Conservation (phyloP, 2,113 vertebrate species). For the Sinocyclocheilus anshuiensis region DNA sequence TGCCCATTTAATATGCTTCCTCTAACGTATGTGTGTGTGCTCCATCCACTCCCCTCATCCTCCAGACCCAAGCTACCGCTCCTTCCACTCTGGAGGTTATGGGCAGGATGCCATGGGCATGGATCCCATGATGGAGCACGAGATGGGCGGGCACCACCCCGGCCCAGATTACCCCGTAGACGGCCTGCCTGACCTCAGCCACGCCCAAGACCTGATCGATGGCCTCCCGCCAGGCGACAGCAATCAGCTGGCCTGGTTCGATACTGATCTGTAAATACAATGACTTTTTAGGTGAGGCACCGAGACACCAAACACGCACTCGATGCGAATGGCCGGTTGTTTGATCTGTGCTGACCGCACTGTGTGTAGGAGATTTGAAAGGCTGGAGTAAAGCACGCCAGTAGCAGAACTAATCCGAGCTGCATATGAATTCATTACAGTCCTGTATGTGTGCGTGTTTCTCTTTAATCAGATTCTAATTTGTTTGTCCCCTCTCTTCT, state of each 20-base stretch:
- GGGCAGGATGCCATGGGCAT: conserved; percentile 94
- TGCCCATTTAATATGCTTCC: conserved; percentile 74
- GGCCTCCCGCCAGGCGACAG: conserved; percentile 96
- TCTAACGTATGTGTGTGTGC: conserved; percentile 77
- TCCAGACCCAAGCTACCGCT: conserved; percentile 96
- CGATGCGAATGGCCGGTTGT: conserved; percentile 17
- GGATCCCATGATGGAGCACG: conserved; percentile 99
- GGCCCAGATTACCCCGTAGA: conserved; percentile 97
- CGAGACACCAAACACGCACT: not conserved
- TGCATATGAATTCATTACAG: conserved; percentile 53
- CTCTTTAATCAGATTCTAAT: conserved; percentile 29
- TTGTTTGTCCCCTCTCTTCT: conserved; percentile 52
- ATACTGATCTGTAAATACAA: conserved; percentile 98
- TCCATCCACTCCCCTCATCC: conserved; percentile 56
- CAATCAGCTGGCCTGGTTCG: conserved; percentile 99
- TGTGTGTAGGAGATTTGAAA: conserved; percentile 24
- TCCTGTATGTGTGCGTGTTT: conserved; percentile 55
- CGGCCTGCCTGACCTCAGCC: conserved; percentile 96
- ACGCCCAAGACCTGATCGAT: conserved; percentile 98
- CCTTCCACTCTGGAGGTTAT: conserved; percentile 95
- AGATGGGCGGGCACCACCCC: conserved; percentile 96
- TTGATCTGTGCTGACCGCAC: conserved; percentile 37
- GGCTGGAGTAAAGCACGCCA: conserved; percentile 47
- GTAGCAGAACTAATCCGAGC: conserved; percentile 60
- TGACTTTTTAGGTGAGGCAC: conserved; percentile 90